Conservation (phyloP, 2,113 vertebrate species). For the Alces alces region DNA sequence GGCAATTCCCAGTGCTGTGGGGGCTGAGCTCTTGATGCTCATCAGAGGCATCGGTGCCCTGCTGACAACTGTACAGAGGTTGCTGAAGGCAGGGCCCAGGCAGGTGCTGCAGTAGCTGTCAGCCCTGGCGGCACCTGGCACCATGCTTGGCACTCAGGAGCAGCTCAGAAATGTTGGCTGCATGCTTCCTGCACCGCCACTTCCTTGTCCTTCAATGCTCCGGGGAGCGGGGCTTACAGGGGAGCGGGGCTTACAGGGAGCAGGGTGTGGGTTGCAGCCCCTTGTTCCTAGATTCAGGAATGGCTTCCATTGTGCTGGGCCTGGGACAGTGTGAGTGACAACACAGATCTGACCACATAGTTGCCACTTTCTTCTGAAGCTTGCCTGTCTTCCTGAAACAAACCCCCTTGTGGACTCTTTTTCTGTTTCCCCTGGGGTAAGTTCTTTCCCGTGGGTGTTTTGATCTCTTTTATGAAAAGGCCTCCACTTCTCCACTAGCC, state of each 20-base stretch:
- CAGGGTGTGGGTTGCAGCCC: not conserved
- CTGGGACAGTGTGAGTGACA: not conserved
- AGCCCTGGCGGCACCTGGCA: not conserved
- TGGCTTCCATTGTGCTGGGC: not conserved
- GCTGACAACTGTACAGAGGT: not conserved
- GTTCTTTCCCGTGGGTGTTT: not conserved
- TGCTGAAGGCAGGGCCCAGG: not conserved
- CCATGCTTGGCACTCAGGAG: not conserved
- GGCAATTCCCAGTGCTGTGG: not conserved
- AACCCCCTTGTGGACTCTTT: not conserved
- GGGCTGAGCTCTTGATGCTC: not conserved
- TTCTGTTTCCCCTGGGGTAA: not conserved
- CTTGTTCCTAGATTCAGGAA: not conserved
- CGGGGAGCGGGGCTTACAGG: not conserved
- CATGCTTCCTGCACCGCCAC: no score
- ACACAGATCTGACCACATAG: not conserved
- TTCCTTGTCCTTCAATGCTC: not conserved
- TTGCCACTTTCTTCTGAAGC: not conserved
- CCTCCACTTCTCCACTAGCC: not conserved
- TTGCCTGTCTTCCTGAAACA: not conserved
- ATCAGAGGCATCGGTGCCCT: fast-evolving
- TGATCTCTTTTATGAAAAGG: not conserved
- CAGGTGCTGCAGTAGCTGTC: not conserved
- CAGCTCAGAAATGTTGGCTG: not conserved
- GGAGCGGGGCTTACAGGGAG: not conserved